Conservation (phyloP, 2,797 vertebrate species). For the Characodon lateralis region DNA sequence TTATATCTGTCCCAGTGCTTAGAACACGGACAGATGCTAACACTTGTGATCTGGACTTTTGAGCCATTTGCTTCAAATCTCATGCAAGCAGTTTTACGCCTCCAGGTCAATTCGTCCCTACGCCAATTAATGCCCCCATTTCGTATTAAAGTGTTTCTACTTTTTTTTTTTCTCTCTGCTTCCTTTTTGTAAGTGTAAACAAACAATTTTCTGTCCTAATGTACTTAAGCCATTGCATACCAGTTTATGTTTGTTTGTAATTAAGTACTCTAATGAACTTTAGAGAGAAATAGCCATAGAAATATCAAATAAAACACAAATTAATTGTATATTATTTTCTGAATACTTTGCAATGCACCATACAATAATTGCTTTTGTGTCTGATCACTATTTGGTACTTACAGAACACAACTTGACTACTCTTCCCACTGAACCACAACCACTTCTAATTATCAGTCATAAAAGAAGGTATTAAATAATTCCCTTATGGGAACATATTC, state of each 20-base stretch:
- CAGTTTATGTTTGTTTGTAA: background rate
- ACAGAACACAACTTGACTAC: no score
- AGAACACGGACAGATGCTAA: slow-evolving; percentile 30
- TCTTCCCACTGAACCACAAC: no score
- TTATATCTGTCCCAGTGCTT: slow-evolving; percentile 55
- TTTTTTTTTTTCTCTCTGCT: background rate
- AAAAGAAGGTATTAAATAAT: no score
- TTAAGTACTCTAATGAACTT: background rate
- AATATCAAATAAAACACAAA: background rate
- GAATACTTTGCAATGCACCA: no score
- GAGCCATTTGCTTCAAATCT: background rate
- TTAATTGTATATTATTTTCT: no score
- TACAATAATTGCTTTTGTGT: background rate
- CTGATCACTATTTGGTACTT: background rate
- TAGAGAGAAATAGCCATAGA: background rate
- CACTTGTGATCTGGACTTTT: slow-evolving; percentile 9
- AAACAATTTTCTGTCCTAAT: background rate
- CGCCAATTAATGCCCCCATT: background rate
- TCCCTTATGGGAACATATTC: no score
- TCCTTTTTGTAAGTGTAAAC: background rate
- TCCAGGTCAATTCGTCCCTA: background rate
- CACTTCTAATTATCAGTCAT: no score
- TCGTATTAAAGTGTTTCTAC: no score
- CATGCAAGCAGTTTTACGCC: background rate
- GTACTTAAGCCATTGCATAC: background rate